Evolutionary conservation across 2,888 invertebrate species (phyloP), one percentile per base, ranked within the genome.

Genomic region (Volucella zonaria): DNA sequence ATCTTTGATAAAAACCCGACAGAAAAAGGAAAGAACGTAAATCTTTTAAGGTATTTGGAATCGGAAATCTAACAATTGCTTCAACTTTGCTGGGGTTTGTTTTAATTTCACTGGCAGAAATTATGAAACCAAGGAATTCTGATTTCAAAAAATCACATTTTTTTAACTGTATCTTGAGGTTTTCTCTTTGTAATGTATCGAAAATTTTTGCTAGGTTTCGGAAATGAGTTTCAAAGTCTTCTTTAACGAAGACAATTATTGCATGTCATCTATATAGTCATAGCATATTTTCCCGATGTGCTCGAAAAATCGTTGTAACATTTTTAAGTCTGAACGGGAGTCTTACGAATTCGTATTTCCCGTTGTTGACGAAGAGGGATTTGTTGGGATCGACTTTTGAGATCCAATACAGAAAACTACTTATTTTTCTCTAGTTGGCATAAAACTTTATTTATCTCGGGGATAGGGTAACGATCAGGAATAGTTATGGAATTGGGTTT

Each of bases 51-150:
- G 45, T 62, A 31, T n/a, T 61, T 18, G 18, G 62, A 8, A 54
- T 11, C 12, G 40, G 42, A 43, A 15, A 71, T 1, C 61, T n/a
- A 14, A 42, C 15, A 8, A 71, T 68, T 8, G 61, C 61, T 3
- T 12, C 40, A 8, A 71, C 43, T 61, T 43, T 59, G 11, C 51
- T 18, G 3, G 23, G 71, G 52, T 73, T 62, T 1, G 73, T 43
- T 15, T 52, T 71, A 11, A 71, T 61, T 9, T 88, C 88, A 1
- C 89, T 87, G 8, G 87, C 64, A 1, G 89, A 88, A 9, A 91
- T 83, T 10, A 88, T 64, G 54, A 54, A 79, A 88, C 10, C 81
- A 18, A 18, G 77, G 1, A 88, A 75, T 64, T 59, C 23, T 74
- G 47, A 47, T 49, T 42, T 43, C 11, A 64, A 14, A 67, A 74